Evolutionary conservation across 1,140 invertebrate species (phyloP), one percentile per base, ranked within the genome.

Genomic region (Drosophila simulans): DNA sequence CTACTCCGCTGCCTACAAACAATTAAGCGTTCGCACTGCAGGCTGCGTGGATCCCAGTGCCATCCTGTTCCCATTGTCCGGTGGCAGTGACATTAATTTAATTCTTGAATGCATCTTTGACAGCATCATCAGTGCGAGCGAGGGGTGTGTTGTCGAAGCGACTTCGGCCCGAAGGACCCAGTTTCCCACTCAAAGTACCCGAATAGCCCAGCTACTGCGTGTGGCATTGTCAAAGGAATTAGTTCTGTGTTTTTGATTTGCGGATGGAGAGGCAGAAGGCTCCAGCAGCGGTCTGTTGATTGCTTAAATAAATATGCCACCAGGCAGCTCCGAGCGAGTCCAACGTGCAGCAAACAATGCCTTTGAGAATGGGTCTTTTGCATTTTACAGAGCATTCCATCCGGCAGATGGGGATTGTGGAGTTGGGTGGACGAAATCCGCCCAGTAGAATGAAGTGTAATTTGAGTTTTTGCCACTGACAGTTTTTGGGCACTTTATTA

Each of bases 81-180:
- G 68, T 90, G 86, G 80, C 85, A 90, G 68, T 89, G 84, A 90
- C 84, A 89, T 89, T 89, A 90, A 89, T 89, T 89, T 89, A 89
- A 89, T 89, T 85, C 84, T 89, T 89, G 84, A 89, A 89, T 89
- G 84, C 84, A 89, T 89, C 84, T 89, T 89, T 90, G 84, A 89
- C 84, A 84, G 78, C 63, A 73, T 66, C 74, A 84, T 70, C 74
- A 46, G 55, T 39, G 31, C 56, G 13, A 2, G 25, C 13, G n/a
- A 11, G 49, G 27, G 27, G 17, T 17, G 17, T 17, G 17, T 17
- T 1, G 17, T 17, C 17, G 17, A 17, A 17, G 17, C 0, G 66
- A 52, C 45, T 43, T 62, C 56, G 42, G 55, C 13, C 11, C 46
- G 58, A 59, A 45, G 79, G 65, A 39, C 53, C 64, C 54, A 57